Evolutionary conservation across 2,888 invertebrate genomes (phyloP).

Genomic region (Caenorhabditis uteleia): DNA sequence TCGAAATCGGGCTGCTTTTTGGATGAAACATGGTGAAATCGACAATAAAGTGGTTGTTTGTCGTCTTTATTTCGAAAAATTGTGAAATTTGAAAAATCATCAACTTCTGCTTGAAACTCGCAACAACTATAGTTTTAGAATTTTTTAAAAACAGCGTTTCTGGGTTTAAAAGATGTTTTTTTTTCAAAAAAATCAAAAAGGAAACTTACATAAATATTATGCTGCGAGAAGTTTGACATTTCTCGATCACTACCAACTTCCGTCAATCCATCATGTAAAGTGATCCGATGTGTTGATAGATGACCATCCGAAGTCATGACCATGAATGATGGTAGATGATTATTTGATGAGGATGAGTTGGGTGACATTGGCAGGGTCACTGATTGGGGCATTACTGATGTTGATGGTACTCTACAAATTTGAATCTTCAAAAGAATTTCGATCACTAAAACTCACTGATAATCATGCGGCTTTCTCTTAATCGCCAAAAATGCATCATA

Average conservation of each 20-base stretch:
- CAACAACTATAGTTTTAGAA: not conserved
- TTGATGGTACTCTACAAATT: constrained; percentile 35
- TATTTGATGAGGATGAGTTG: not conserved
- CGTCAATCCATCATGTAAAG: constrained; percentile 74
- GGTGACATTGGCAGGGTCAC: constrained; percentile 29
- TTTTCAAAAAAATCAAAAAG: not conserved
- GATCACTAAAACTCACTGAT: constrained; percentile 36
- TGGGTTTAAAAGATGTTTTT: not conserved
- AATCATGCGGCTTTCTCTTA: constrained; percentile 26
- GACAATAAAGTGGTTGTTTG: no score
- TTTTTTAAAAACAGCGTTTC: not conserved
- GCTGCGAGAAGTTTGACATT: constrained; percentile 60
- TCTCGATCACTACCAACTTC: constrained; percentile 80
- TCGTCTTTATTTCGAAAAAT: no score
- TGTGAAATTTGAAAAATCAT: not conserved
- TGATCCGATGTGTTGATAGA: constrained; percentile 21
- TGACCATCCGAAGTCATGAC: constrained; percentile 16
- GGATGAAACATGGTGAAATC: no score
- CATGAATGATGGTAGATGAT: not conserved
- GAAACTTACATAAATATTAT: constrained; percentile 48
- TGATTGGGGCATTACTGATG: constrained; percentile 20
- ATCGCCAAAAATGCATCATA: constrained; percentile 38
- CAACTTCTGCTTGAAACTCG: not conserved
- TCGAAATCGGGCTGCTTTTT: no score
- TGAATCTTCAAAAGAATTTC: not conserved